phyloP scores from a whole-genome alignment of 1,140 invertebrate genomes.

The Drusus annulatus region DNA sequence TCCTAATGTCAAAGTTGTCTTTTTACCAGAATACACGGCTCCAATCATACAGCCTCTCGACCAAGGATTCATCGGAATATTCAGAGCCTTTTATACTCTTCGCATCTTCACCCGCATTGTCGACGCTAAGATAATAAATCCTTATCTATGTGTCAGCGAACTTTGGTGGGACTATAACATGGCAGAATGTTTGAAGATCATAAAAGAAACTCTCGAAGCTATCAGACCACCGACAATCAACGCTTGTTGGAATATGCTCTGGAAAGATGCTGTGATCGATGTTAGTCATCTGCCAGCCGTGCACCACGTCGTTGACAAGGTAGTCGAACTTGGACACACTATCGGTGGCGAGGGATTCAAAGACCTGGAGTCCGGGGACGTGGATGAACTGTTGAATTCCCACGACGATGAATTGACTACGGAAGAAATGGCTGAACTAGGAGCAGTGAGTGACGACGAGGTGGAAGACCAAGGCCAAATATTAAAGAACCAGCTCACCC shows the following conservation, averaged over 20 bases:
- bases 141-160: conserved; percentile 25
- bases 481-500: conserved; percentile 16
- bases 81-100: conserved; percentile 46
- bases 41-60: conserved; percentile 65
- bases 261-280: conserved; percentile 39
- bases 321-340: conserved; percentile 39
- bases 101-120: conserved; percentile 41
- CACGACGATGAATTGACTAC: conserved; percentile 15
- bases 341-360: conserved; percentile 44
- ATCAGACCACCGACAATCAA: conserved; percentile 44
- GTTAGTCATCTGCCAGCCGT: neutral
- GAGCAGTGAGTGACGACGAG: neutral
- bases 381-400: conserved; percentile 24
- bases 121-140: conserved; percentile 36
- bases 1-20: conserved; percentile 65
- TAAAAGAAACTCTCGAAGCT: conserved; percentile 35
- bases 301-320: conserved; percentile 13
- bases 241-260: conserved; percentile 47
- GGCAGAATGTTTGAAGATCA: conserved; percentile 36
- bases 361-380: conserved; percentile 17
- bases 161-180: conserved; percentile 51
- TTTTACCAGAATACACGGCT: conserved; percentile 68
- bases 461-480: neutral
- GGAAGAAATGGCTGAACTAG: conserved; percentile 8
- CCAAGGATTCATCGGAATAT: conserved; percentile 40